Evolutionary conservation across 1,140 invertebrate species (phyloP), one percentile per base, ranked within the genome.

Genomic region (Ceratina japonica): DNA sequence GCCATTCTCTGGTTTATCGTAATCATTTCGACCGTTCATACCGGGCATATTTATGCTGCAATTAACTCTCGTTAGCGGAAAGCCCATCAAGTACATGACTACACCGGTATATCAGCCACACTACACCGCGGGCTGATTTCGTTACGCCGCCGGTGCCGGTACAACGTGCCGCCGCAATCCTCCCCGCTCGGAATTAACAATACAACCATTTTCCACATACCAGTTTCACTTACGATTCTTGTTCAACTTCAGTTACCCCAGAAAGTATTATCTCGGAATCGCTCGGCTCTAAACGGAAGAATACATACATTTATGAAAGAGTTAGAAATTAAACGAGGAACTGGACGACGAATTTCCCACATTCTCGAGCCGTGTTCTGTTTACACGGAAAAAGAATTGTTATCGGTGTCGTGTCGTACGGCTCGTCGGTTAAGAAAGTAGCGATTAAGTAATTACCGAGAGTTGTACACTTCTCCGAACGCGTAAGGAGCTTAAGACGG

Each of bases 31-130:
- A 64, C 69, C 70, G 75, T 74, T 84, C 80, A 78, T 77, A 68
- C 58, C 61, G 24, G 80, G 58, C 65, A 79, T 84, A 84, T 84
- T 84, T 84, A 84, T 72, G 75, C 65, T 66, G 80, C 81, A 84
- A 84, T 84, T 84, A 84, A 75, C 82, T 82, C 82, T 82, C 82
- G 80, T 84, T 79, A 84, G 75, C 75, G 80, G 69, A 61, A 66
- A 69, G 64, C 59, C 68, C 74, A 83, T 83, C 79, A 83, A 75
- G 78, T 82, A 80, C 81, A 69, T 72, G 71, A 72, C 68, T 65
- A 81, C 59, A 64, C 51, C 78, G 73, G 65, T 80, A 71, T 83
- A 78, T 83, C 75, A 81, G 79, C 73, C 69, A 64, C 54, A 56
- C 31, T 70, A 66, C 65, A 80, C 70, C 78, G 66, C 63, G 61